Evolutionary conservation across 2,113 vertebrate genomes (phyloP).

Genomic region (Crotalus horridus): DNA sequence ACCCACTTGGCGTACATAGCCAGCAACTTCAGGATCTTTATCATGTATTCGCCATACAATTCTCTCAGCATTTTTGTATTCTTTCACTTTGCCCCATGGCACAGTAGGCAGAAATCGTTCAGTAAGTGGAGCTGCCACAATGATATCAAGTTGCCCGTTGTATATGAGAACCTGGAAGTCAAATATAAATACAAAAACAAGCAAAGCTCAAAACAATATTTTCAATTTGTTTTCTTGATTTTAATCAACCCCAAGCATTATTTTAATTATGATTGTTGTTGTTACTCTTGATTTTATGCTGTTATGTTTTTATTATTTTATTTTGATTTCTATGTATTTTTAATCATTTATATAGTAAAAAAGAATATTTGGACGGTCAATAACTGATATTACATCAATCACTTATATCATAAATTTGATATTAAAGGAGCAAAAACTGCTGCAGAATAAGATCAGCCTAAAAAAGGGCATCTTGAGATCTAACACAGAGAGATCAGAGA

Average conservation of each 20-base stretch:
- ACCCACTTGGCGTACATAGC: conserved; percentile 77
- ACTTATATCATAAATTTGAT: neutral
- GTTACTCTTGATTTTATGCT: neutral
- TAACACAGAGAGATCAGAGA: neutral
- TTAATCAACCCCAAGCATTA: neutral
- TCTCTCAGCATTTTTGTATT: conserved; percentile 67
- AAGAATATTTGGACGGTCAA: neutral
- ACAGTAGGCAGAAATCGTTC: conserved; percentile 78
- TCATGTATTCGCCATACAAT: conserved; percentile 80
- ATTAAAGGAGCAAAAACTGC: neutral
- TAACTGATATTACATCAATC: neutral
- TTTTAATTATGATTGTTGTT: neutral
- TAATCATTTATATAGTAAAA: neutral
- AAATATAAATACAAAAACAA: neutral
- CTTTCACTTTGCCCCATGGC: conserved; percentile 71
- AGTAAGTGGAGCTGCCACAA: conserved; percentile 80
- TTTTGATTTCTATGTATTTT: neutral
- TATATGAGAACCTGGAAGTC: conserved; percentile 79
- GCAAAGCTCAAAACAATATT: neutral
- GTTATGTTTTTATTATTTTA: neutral
- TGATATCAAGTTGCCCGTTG: conserved; percentile 85
- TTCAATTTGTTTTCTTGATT: neutral
- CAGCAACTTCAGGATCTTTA: conserved; percentile 78
- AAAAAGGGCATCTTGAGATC: neutral
- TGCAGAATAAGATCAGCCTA: neutral